Conservation (phyloP, 2,113 vertebrate species). For the Ophiodon elongatus region DNA sequence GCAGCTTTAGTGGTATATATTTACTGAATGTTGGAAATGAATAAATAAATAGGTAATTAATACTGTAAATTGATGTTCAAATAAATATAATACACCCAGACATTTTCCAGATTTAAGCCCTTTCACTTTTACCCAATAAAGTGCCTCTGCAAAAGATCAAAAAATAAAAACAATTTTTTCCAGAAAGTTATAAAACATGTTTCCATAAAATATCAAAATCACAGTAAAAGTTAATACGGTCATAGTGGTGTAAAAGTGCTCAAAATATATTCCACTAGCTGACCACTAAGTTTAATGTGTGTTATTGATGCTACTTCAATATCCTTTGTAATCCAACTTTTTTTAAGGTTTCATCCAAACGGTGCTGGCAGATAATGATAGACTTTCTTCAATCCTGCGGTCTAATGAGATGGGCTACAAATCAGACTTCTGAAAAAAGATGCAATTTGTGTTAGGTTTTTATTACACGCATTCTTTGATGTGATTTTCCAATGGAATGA, state of each 20-base stretch:
- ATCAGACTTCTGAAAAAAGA: background rate
- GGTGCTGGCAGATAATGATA: background rate
- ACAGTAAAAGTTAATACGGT: background rate
- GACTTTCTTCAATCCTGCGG: background rate
- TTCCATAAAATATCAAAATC: background rate
- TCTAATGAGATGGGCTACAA: background rate
- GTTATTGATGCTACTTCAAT: background rate
- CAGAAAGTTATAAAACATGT: background rate
- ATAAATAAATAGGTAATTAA: conserved; percentile 17
- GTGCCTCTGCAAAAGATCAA: background rate
- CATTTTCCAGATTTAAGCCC: background rate
- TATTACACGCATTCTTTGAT: background rate
- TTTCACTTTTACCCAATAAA: background rate
- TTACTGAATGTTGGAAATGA: conserved; percentile 30
- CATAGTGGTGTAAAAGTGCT: background rate
- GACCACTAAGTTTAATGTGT: background rate
- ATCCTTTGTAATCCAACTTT: background rate
- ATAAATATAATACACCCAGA: background rate
- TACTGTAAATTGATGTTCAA: conserved; percentile 6
- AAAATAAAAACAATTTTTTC: background rate
- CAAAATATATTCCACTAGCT: background rate
- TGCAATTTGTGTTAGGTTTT: background rate
- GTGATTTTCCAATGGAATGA: background rate
- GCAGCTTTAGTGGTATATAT: conserved; percentile 44
- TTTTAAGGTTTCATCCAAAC: background rate